Conservation (phyloP, 2,888 invertebrate genomes). For the Troides helena region DNA sequence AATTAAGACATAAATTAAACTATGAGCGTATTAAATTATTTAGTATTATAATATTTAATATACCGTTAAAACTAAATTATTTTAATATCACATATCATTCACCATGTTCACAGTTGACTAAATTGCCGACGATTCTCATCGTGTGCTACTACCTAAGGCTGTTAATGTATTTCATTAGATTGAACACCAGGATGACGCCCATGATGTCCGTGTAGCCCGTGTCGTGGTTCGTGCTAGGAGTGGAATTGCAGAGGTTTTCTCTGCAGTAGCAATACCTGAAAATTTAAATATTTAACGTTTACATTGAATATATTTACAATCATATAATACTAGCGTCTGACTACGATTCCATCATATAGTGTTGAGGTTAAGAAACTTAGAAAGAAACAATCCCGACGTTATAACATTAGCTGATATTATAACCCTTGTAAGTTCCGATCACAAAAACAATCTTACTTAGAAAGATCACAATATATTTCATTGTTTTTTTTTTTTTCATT, state of each 20-base stretch:
- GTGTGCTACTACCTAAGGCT: slow-evolving; percentile 71
- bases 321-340: no score
- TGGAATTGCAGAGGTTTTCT: slow-evolving; percentile 86
- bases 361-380: no score
- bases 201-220: slow-evolving; percentile 79
- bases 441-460: no score
- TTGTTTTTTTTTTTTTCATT: no score
- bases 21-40: slow-evolving; percentile 4
- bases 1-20: neutral
- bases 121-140: slow-evolving; percentile 6
- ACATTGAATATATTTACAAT: neutral
- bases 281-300: slow-evolving; percentile 31
- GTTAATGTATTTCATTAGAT: slow-evolving; percentile 81
- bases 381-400: no score
- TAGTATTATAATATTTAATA: slow-evolving; percentile 12
- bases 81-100: slow-evolving; percentile 34
- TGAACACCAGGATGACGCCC: slow-evolving; percentile 82
- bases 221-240: slow-evolving; percentile 64
- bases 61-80: slow-evolving; percentile 27
- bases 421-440: no score
- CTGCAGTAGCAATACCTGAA: slow-evolving; percentile 88
- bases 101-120: slow-evolving; percentile 16
- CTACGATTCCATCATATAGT: no score
- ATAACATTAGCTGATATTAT: no score
- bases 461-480: no score